Conservation (phyloP, 53 echinoderm and acorn worm genomes). For the Zoroaster sp. region DNA sequence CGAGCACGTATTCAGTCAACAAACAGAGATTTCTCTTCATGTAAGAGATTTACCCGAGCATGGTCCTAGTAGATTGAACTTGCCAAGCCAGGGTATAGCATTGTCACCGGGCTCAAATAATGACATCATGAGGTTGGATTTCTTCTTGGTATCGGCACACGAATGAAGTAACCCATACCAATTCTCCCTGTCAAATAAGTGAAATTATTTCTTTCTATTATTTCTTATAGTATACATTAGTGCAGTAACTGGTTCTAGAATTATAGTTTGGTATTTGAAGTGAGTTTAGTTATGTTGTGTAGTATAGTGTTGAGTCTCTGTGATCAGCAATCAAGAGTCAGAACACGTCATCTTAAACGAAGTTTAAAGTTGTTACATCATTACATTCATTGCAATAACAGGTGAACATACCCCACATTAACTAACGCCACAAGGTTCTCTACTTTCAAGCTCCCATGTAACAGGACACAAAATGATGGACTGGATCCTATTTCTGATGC, state of each 20-base stretch:
- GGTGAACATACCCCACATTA: conserved; percentile 79
- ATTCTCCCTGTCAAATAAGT: conserved; percentile 64
- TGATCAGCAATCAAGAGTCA: too few relatives aligned
- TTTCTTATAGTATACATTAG: too few relatives aligned
- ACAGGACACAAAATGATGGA: conserved; percentile 93
- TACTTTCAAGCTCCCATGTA: conserved; percentile 89
- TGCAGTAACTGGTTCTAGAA: too few relatives aligned
- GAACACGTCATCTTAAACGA: too few relatives aligned
- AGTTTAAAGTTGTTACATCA: too few relatives aligned
- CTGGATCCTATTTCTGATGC: conserved; percentile 77
- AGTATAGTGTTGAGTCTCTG: too few relatives aligned
- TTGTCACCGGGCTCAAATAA: conserved; percentile 84
- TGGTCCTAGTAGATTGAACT: conserved; percentile 82
- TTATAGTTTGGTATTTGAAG: too few relatives aligned
- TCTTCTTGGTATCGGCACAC: conserved; percentile 98
- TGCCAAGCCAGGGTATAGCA: conserved; percentile 88
- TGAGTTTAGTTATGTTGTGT: too few relatives aligned
- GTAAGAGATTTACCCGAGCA: conserved; percentile 70
- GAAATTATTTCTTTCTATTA: too few relatives aligned
- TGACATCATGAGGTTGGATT: conserved; percentile 93
- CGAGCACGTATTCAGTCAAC: too few relatives aligned
- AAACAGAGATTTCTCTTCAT: too few relatives aligned
- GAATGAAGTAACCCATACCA: conserved; percentile 98
- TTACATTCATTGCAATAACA: not conserved
- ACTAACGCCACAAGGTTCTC: conserved; percentile 90